Evolutionary conservation across 2,113 vertebrate species (phyloP), one percentile per base, ranked within the genome.

Genomic region (Gymnorhina tibicen): DNA sequence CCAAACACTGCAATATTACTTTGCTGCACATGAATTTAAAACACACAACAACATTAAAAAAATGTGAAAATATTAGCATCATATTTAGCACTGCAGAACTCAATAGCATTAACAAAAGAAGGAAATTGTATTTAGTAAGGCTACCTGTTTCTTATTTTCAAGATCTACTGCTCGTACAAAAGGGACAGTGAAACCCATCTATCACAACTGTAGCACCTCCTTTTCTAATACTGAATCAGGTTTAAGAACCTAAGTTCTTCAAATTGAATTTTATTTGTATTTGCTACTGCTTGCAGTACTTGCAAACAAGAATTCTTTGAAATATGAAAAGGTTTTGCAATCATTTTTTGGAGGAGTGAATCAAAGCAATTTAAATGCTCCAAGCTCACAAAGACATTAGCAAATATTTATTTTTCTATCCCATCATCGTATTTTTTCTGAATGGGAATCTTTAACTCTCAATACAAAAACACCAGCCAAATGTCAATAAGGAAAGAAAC

Each of bases 241-340:
- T 77, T 81, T 78, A 83, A 76, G 46, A 85, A 89, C 33, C 47
- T 10, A 89, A 89, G 56, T 64, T 62, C 32, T 75, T 78, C 27
- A 80, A 41, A 67, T 2, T 74, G 18, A 78, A 87, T 90, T 77
- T 62, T 62, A 80, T 66, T 67, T 41, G 22, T 53, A 94, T 92
- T 91, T 96, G 56, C 49, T 75, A 60, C 7, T 59, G 33, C 33
- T 60, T 79, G 20, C 23, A 75, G 13, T 74, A 83, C 11, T 82
- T 96, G 78, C 59, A 95, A 93, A 89, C 22, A 91, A 82, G 32
- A 92, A 62, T 55, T 28, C 26, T 56, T 68, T 88, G 52, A 93
- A 92, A 96, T 62, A 53, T 21, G 24, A 82, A 64, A 82, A 87
- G 3, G 13, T n/a, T 91, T 87, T 83, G 33, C 30, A 46, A 82